These are phyloP conservation scores for Microctonus brassicae DNA, from an alignment of 2,888 invertebrate genomes.

Conservation along the genomic window DNA sequence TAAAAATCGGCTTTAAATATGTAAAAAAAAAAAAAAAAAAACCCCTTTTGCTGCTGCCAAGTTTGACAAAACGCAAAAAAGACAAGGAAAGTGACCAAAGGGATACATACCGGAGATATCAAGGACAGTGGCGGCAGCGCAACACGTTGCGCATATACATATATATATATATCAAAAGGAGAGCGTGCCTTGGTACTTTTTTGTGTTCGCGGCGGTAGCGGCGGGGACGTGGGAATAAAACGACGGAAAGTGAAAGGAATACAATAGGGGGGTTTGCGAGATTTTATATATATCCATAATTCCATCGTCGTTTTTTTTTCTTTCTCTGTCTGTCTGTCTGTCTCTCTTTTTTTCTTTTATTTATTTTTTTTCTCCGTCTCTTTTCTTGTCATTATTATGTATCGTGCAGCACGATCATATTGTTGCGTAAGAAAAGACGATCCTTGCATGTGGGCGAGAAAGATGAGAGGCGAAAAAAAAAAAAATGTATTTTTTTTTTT, in stretches of 20 bases:
- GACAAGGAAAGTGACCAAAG: neutral
- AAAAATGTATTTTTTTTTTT: neutral
- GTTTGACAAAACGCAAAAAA: constrained; percentile 18
- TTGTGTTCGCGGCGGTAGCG: constrained; percentile 3
- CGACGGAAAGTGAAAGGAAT: constrained; percentile 50
- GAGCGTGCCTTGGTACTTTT: constrained; percentile 6
- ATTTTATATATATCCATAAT: constrained; percentile 46
- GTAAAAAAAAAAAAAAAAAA: neutral
- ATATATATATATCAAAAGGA: neutral
- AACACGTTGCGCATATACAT: neutral
- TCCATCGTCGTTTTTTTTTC: constrained; percentile 33
- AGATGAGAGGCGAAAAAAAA: constrained; percentile 28
- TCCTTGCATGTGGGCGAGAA: constrained; percentile 39
- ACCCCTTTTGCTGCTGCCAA: constrained; percentile 14
- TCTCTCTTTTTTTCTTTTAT: neutral
- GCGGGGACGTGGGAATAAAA: constrained; percentile 45
- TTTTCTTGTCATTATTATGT: constrained; percentile 45
- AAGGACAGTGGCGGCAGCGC: constrained; percentile 36
- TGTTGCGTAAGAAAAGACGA: constrained; percentile 46
- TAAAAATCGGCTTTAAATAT: neutral
- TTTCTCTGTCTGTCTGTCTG: constrained; percentile 26
- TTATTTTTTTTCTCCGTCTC: constrained; percentile 16
- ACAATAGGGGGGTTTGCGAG: constrained; percentile 47
- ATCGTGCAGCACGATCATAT: constrained; percentile 50
- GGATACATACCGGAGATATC: constrained; percentile 20